Evolutionary conservation across 2,888 invertebrate species (phyloP).

Genomic region (Meganola albula): DNA sequence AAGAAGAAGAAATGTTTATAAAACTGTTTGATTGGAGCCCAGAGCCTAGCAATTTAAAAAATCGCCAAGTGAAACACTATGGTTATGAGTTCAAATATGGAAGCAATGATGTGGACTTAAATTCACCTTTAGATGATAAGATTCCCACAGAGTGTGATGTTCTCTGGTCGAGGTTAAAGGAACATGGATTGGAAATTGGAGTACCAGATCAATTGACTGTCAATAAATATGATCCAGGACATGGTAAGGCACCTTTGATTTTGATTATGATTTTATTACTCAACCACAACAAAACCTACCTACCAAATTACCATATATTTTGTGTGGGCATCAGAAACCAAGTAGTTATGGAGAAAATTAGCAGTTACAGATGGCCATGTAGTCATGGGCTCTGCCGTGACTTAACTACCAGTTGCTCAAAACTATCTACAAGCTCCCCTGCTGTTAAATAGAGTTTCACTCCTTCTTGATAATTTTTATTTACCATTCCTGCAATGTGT

Average conservation of each 20-base stretch:
- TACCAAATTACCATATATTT: no score
- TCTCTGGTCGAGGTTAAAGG: slow-evolving; percentile 78
- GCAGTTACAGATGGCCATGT: no score
- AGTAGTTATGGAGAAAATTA: no score
- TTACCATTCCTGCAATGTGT: no score
- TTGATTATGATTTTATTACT: no score
- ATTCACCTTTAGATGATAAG: slow-evolving; percentile 79
- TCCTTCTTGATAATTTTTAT: no score
- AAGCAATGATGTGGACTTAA: slow-evolving; percentile 88
- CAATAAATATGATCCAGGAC: slow-evolving; percentile 90
- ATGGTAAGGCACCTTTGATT: slow-evolving; percentile 80
- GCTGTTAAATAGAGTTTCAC: no score
- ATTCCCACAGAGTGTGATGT: slow-evolving; percentile 85
- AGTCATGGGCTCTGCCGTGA: background rate
- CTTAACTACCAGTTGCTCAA: no score
- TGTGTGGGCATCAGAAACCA: no score
- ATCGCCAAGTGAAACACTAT: slow-evolving; percentile 92
- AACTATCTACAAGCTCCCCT: no score
- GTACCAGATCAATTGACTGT: slow-evolving; percentile 91
- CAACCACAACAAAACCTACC: no score
- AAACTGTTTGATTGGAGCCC: slow-evolving; percentile 74
- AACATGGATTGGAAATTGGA: slow-evolving; percentile 46
- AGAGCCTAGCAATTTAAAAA: slow-evolving; percentile 78
- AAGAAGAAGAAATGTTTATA: slow-evolving; percentile 82
- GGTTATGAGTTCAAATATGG: slow-evolving; percentile 95